These are phyloP conservation scores for Bryconaethiops microstoma DNA, from an alignment of 2,797 vertebrate species.

Conservation along the genomic window DNA sequence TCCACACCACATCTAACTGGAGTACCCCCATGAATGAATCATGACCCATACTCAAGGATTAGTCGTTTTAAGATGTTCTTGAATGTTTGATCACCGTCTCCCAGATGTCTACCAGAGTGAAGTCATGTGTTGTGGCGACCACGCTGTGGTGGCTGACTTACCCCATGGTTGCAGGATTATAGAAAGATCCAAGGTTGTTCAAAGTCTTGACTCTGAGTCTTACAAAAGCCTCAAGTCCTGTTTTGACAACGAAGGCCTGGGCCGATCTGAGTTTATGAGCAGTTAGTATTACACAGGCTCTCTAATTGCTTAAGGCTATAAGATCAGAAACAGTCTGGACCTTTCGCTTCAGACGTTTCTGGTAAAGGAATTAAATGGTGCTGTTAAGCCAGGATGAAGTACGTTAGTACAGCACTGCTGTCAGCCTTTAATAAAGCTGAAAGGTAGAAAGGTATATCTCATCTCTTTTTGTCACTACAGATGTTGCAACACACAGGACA, in stretches of 20 bases:
- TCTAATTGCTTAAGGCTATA: conserved; percentile 16
- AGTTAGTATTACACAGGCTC: conserved; percentile 17
- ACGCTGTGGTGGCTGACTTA: conserved; percentile 16
- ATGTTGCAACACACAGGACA: conserved; percentile 9
- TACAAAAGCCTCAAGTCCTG: neutral
- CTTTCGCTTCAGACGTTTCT: neutral
- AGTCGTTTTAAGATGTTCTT: conserved; percentile 22
- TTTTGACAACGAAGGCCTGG: conserved; percentile 33
- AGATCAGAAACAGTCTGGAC: conserved; percentile 2
- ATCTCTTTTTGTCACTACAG: conserved; percentile 8
- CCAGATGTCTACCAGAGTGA: conserved; percentile 36
- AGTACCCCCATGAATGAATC: conserved; percentile 30
- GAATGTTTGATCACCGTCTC: conserved; percentile 23
- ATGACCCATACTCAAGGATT: conserved; percentile 18
- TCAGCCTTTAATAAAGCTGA: neutral
- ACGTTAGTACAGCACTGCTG: neutral
- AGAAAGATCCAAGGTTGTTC: conserved; percentile 10
- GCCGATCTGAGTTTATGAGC: conserved; percentile 28
- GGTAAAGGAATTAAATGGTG: neutral
- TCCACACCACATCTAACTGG: conserved; percentile 39
- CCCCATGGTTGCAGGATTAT: conserved; percentile 16
- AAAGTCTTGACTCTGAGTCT: neutral
- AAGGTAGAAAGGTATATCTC: neutral
- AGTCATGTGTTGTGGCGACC: conserved; percentile 33
- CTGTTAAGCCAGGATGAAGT: conserved; percentile 15